Evolutionary conservation across 64 coral and sea anemone species (phyloP).

Genomic region (Platygyra sinensis): DNA sequence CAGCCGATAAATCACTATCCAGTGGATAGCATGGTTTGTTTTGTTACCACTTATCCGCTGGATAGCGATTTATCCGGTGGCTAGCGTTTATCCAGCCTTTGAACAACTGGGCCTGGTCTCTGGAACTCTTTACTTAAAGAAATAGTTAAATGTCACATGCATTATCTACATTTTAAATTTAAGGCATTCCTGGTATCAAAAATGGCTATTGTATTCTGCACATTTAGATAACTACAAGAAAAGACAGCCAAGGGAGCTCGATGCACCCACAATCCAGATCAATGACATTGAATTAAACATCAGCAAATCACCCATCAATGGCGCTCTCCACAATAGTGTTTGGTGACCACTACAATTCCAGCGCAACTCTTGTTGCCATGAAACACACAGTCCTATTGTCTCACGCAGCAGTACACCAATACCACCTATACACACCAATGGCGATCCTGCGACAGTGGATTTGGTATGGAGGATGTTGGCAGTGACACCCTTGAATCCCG

Average conservation of each 20-base stretch:
- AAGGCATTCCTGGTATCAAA: not conserved
- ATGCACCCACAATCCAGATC: conserved; percentile 61
- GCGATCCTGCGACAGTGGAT: conserved; percentile 72
- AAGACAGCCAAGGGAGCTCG: conserved; percentile 1
- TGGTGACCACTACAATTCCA: conserved; percentile 69
- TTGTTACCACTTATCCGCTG: no score
- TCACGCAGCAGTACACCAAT: conserved; percentile 50
- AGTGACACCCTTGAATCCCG: conserved; percentile 45
- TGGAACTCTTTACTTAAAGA: no score
- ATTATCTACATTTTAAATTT: no score
- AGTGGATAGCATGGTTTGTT: no score
- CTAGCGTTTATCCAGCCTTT: no score
- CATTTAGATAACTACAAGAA: conserved; percentile 8
- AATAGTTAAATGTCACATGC: no score
- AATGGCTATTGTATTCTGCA: not conserved
- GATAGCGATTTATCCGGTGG: no score
- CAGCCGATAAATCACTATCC: no score
- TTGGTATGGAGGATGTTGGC: conserved; percentile 71
- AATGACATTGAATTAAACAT: conserved; percentile 67
- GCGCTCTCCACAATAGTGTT: conserved; percentile 40
- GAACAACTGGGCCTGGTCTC: no score
- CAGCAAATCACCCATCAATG: conserved; percentile 15
- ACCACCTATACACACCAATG: not conserved
- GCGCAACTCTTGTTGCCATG: conserved; percentile 62
- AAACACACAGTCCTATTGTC: conserved; percentile 41